Base-by-base conservation (phyloP, 2,888 invertebrate genomes). In the Cephus pulcher region DNA sequence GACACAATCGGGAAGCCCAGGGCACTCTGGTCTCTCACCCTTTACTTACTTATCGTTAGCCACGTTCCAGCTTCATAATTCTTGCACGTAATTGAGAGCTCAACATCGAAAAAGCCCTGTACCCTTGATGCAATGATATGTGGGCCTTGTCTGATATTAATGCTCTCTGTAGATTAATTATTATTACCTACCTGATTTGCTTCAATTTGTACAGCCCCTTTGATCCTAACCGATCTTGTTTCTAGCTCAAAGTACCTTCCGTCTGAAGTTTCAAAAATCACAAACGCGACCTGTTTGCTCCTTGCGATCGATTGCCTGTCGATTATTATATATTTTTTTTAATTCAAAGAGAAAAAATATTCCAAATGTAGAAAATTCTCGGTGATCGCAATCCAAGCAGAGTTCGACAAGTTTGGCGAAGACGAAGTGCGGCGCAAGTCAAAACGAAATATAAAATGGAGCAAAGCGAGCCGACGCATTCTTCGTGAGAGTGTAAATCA, bases 81-180 rank as follows among this genome's bases (percentile, higher is more conserved):
- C 89, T 89, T 84, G 77, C 79, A 68, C 79, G 87, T 90, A 90
- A 90, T 91, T 91, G 90, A 91, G 91, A 89, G 89, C 91, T 91
- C 90, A 91, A 88, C 84, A 87, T 86, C 84, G 83, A 85, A 83
- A 83, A 83, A 82, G 12, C 68, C 75, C 75, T 79, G 81, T 79
- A 79, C 79, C 75, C 71, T 40, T 69, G 73, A 79, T 80, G 73
- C 79, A 80, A 82, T 85, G 85, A 87, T 85, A 86, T 83, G 86
- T 85, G 81, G 32, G 79, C 82, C 81, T 82, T 79, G 84, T 81
- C 81, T 79, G 85, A 84, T 89, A 90, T 90, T 90, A 90, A 90
- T 89, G 87, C 87, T 84, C 85, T 83, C 79, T 84, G 83, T 84
- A 88, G 87, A 91, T 90, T 91, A 90, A 91, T 91, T 90, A 90